Percentiles rank a stretch among this genome's conserved stretches.
phyloP scores from a whole-genome alignment of 2,797 vertebrate genomes.

The Pseudochirops corinnae region DNA sequence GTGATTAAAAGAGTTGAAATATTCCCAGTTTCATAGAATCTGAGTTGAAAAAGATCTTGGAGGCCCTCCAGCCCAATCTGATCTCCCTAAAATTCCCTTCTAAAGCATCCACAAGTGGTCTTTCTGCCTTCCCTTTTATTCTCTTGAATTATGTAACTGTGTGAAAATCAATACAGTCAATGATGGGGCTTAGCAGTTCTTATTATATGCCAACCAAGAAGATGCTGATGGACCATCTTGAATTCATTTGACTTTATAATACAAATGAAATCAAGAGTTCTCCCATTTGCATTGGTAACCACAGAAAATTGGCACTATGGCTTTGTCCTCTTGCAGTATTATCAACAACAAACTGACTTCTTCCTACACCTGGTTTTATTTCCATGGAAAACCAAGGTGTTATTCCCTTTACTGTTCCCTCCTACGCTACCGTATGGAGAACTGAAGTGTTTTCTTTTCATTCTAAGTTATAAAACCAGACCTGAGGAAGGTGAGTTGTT shows the following conservation, averaged over 20 bases:
- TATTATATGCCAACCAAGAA: neutral
- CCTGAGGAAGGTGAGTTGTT: neutral
- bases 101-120: neutral
- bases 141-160: neutral
- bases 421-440: neutral
- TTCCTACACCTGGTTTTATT: conserved; percentile 35
- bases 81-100: neutral
- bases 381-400: conserved; percentile 41
- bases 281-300: conserved; percentile 25
- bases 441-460: accelerated
- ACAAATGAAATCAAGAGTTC: neutral
- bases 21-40: neutral
- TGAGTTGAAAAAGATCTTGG: neutral
- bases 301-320: neutral
- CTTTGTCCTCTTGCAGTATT: conserved; percentile 37
- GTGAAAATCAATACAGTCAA: neutral
- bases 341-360: neutral
- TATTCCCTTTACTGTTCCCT: conserved; percentile 53
- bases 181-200: neutral
- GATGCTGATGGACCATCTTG: neutral
- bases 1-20: neutral
- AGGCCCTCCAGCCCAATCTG: neutral
- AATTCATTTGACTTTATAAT: neutral
- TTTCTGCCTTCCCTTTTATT: neutral
- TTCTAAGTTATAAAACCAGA: neutral